phyloP scores from a whole-genome alignment of 2,113 vertebrate species.

The Stigmatopora nigra region DNA sequence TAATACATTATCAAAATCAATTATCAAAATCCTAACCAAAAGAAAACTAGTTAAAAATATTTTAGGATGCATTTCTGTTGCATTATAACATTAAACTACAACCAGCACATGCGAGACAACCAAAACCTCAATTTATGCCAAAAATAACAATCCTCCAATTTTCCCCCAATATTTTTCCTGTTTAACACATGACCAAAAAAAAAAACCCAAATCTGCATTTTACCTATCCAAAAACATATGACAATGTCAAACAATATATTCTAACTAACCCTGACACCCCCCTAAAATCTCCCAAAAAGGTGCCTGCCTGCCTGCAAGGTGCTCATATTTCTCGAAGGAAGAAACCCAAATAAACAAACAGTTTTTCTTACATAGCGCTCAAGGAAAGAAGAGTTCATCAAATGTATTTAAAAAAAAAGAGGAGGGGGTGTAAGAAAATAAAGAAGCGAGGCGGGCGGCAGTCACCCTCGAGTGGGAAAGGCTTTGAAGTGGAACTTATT shows the following conservation, averaged over 20 bases:
- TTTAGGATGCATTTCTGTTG: neutral
- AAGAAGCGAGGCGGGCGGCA: slow-evolving; percentile 87
- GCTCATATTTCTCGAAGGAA: slow-evolving; percentile 60
- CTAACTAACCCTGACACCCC: neutral
- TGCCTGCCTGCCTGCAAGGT: neutral
- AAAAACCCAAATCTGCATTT: neutral
- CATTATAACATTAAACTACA: neutral
- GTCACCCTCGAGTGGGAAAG: slow-evolving; percentile 88
- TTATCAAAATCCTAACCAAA: neutral
- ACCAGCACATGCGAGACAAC: neutral
- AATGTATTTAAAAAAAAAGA: slow-evolving; percentile 63
- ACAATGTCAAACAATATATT: neutral
- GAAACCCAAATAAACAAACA: slow-evolving; percentile 82
- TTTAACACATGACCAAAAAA: too few relatives aligned
- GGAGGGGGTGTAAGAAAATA: slow-evolving; percentile 65
- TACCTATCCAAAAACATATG: neutral
- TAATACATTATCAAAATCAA: neutral
- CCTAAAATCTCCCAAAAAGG: neutral
- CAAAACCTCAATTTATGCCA: neutral
- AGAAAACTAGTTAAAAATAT: too few relatives aligned
- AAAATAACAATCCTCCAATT: too few relatives aligned
- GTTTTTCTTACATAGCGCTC: slow-evolving; percentile 20
- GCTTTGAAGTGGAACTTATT: slow-evolving; percentile 99
- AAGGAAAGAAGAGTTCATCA: slow-evolving; percentile 86
- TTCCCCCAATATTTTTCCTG: too few relatives aligned